Evolutionary conservation across 1,140 invertebrate genomes (phyloP), one percentile per base, ranked within the genome.

Genomic region (Holotrichia oblita): DNA sequence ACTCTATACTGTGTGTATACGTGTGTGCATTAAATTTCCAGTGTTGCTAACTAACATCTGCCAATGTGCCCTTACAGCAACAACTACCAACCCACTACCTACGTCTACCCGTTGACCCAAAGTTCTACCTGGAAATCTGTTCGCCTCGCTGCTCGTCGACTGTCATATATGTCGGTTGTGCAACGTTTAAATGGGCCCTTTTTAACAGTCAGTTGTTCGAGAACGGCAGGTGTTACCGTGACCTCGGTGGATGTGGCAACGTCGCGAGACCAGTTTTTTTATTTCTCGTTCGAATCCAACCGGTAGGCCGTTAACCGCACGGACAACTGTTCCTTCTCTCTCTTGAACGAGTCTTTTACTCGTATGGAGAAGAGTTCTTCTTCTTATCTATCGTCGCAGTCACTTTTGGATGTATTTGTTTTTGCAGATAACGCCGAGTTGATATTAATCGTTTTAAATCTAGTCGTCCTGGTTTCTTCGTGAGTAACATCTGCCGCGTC

Each of bases 221-320:
- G 61, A 69, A 74, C 73, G 73, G 73, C 73, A 74, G 73, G 73
- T 74, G 73, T 74, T 74, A 41, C 34, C 41, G 73, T 74, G 73
- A 74, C 73, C 73, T 74, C 73, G 73, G 41, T 27, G 24, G 41
- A 74, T 14, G 24, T 44, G 73, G 73, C 73, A 74, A 74, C 73
- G 73, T 74, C 73, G 73, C 73, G 73, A 34, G 61, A 24, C 61
- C 10, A 69, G 61, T 69, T 69, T 69, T 27, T 69, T 69, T 48
- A n/a, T 48, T 69, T 41, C 73, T 41, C 61, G 20, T 34, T 69
- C 61, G 61, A 24, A 69, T 69, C 61, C 61, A 69, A 69, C n/a
- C 40, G 73, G 73, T 74, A 40, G 73, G 73, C 41, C 73, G 73
- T 74, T 74, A 74, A 74, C 34, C 73, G 34, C 64, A 12, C 40